A percentile compares a stretch with the other conserved stretches of the same genome.
Conservation (phyloP, 2,797 vertebrate genomes). For the Crax fasciolata region DNA sequence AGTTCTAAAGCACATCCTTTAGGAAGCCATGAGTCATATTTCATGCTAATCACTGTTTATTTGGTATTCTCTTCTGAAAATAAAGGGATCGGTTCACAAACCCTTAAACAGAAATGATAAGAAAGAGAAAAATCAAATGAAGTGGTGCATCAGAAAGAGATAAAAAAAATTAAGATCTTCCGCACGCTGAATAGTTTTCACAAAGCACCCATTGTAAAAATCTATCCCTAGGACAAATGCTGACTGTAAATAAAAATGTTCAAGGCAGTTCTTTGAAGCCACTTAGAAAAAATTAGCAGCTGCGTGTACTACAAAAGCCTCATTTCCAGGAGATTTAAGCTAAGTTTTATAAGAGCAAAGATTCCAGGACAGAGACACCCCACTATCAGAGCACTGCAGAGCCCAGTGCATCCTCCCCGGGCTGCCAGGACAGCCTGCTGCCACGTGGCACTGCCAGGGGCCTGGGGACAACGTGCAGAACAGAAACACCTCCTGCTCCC, state of each 20-base stretch:
- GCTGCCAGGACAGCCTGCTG: not conserved
- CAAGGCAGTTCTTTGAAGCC: slow-evolving; percentile 40
- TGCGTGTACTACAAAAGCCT: not conserved
- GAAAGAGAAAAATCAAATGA: slow-evolving; percentile 54
- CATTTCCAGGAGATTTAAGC: not conserved
- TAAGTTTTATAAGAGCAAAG: slow-evolving; percentile 6
- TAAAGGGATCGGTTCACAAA: slow-evolving; percentile 74
- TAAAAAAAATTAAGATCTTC: slow-evolving; percentile 66
- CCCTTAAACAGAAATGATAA: slow-evolving; percentile 56
- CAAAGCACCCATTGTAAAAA: slow-evolving; percentile 71
- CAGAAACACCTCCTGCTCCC: not conserved
- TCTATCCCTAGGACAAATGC: slow-evolving; percentile 23
- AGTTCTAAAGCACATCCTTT: slow-evolving; percentile 76
- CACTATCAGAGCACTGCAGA: not conserved
- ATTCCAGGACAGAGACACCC: not conserved
- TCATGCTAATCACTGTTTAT: slow-evolving; percentile 75
- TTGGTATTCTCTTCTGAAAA: slow-evolving; percentile 72
- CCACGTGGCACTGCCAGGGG: not conserved
- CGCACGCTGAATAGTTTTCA: slow-evolving; percentile 29
- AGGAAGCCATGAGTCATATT: slow-evolving; percentile 76
- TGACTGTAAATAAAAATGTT: slow-evolving; percentile 47
- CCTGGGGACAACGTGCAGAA: not conserved
- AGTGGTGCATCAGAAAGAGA: slow-evolving; percentile 68
- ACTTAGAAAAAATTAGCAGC: slow-evolving; percentile 29
- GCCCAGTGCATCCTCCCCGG: not conserved